Conservation (phyloP, 2,888 invertebrate species). For the Hanleya hanleyi region DNA sequence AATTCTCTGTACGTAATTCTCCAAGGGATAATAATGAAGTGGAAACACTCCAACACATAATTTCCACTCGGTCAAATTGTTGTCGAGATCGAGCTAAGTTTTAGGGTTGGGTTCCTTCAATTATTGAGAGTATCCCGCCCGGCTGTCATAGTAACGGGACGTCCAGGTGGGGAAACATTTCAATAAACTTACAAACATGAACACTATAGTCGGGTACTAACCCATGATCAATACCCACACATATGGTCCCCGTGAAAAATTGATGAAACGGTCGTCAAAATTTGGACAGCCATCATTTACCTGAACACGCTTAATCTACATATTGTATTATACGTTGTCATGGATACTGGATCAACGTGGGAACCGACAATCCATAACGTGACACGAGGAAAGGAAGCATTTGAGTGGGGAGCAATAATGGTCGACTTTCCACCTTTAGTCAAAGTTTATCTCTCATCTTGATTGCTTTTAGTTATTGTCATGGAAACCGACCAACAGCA, state of each 20-base stretch:
- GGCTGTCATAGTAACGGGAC: neutral
- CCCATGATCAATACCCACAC: neutral
- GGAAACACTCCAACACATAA: too few relatives aligned
- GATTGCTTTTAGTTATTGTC: slow-evolving; percentile 1
- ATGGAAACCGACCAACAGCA: neutral
- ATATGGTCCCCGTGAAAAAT: neutral
- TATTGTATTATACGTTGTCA: slow-evolving; percentile 17
- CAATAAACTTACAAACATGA: slow-evolving; percentile 1
- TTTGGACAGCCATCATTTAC: neutral
- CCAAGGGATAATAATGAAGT: too few relatives aligned
- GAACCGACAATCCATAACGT: neutral
- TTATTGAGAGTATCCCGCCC: neutral
- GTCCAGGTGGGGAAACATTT: neutral
- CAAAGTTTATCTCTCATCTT: neutral
- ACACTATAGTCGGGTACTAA: neutral
- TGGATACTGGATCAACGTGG: slow-evolving; percentile 2
- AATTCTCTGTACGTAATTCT: too few relatives aligned
- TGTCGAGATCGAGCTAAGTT: too few relatives aligned
- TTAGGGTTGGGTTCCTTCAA: neutral
- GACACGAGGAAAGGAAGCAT: neutral
- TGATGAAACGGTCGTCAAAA: neutral
- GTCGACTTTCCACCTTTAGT: neutral
- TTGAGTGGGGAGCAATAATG: neutral
- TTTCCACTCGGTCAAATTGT: too few relatives aligned
- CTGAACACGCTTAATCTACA: slow-evolving; percentile 1